Evolutionary conservation across 2,113 vertebrate genomes (phyloP), one percentile per base, ranked within the genome.

Genomic region (Enhydra lutris): DNA sequence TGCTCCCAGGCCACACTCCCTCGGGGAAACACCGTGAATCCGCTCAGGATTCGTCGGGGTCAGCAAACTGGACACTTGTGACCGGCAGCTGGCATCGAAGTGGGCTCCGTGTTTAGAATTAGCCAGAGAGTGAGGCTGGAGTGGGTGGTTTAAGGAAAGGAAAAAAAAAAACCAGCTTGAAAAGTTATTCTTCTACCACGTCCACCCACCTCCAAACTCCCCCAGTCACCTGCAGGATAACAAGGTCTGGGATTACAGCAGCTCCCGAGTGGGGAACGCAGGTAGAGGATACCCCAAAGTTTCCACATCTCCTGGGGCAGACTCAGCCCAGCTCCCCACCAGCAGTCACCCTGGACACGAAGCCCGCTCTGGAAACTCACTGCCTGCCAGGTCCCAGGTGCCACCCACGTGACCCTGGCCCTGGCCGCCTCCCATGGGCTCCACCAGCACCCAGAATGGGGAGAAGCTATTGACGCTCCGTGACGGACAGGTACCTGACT

Each of bases 171-270:
- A 29, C 31, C 31, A 65, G 50, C 91, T 92, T 47, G 23, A 69
- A 87, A 67, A 84, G 65, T 78, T 23, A 39, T 86, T 45, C 91
- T 89, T 91, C 63, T 86, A 69, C 88, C 89, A 57, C 13, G 3
- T 34, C 82, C 88, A 42, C 91, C 90, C 85, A 81, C 92, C 90
- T 31, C 79, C 69, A 59, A 57, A 29, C 65, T 89, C 90, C 95
- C 88, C 76, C 59, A 0, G 0, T 84, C 85, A 52, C 87, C 92
- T 45, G 31, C 20, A 24, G 80, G 74, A 42, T 61, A 83, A 21
- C 47, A 36, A 82, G 39, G 67, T 21, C 91, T 29, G 55, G 31
- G 78, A 23, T 21, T 7, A 36, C 34, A 81, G 88, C 76, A 39
- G 36, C 69, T 92, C 91, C 34, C 39, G 21, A 80, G 83, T 1